Base-by-base conservation (phyloP, 1,140 invertebrate species). In the Cydia splendana region DNA sequence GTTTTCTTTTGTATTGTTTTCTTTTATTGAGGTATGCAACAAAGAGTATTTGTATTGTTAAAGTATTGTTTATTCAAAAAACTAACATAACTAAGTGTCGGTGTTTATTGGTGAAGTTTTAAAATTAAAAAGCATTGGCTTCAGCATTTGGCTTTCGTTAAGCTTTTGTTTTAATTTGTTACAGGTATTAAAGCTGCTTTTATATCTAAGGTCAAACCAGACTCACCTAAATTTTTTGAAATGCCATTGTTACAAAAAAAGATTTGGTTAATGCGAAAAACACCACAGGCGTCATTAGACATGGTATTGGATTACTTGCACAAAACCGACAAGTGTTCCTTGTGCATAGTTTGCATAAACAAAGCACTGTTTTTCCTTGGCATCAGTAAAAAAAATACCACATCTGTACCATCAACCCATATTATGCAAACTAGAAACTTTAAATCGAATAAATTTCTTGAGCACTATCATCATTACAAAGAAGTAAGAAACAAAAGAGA, bases 221-320 rank as follows among this genome's bases (percentile, higher is more conserved):
- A n/a, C 0, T 53, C 79, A 53, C 74, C 77, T 28, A 81, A 69
- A 53, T 77, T 76, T 4, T n/a, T 71, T 18, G 67, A 42, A 18
- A 7, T 5, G 28, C 57, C 75, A 10, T 79, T 57, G 12, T 12
- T 78, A 15, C 83, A 79, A 4, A 85, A 84, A 62, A 84, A 80
- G 15, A 65, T 83, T 7, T 57, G 85, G 24, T 30, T 82, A 12
- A 85, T 83, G 51, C 75, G 79, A 15, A 85, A 86, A 30, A 69
- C 53, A 4, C 75, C 79, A 69, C 48, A 79, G 9, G 51, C 12
- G n/a, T 7, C 18, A 18, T 62, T 62, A 24, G 20, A 62, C 0
- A 62, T 24, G 20, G 9, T 62, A 24, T 12, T 62, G 57, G 9
- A 62, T 18, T 62, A 62, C 57, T 62, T 62, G 1, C 20, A n/a